A percentile compares a stretch with the other conserved stretches of the same genome.
Conservation (phyloP, 1,140 invertebrate species). For the Drosophila nikananu region DNA sequence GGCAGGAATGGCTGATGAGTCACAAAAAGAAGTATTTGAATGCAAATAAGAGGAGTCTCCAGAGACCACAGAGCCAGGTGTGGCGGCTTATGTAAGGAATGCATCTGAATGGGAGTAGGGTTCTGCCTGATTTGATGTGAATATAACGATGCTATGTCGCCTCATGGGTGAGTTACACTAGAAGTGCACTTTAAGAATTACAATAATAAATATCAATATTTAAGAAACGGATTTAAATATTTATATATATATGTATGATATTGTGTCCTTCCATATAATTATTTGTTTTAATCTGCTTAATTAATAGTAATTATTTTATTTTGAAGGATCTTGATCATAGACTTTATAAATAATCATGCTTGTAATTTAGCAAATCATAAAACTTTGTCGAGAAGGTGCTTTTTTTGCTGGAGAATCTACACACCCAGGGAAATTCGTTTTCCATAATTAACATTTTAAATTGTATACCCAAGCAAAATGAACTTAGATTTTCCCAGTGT, state of each 20-base stretch:
- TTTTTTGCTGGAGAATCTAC: background rate
- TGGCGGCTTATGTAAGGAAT: conserved; percentile 48
- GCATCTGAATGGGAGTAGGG: conserved; percentile 20
- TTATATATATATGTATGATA: no score
- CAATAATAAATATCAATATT: background rate
- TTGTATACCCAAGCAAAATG: background rate
- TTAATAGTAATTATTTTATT: background rate
- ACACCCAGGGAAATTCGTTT: background rate
- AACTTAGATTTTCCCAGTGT: background rate
- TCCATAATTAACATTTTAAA: background rate
- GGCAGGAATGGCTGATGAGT: conserved; percentile 5
- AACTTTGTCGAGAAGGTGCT: background rate
- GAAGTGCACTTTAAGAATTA: background rate
- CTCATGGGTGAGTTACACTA: background rate
- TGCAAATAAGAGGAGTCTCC: conserved; percentile 16
- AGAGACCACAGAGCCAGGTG: conserved; percentile 45
- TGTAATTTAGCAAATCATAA: background rate
- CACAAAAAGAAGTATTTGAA: conserved; percentile 29
- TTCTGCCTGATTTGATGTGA: conserved; percentile 77
- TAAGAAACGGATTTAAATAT: background rate
- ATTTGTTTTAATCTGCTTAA: background rate
- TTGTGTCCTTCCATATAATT: background rate
- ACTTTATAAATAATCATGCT: background rate
- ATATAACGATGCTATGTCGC: conserved; percentile 12
- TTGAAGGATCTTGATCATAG: background rate